Evolutionary conservation across 1,140 invertebrate genomes (phyloP).

Genomic region (Anastatus disparis): DNA sequence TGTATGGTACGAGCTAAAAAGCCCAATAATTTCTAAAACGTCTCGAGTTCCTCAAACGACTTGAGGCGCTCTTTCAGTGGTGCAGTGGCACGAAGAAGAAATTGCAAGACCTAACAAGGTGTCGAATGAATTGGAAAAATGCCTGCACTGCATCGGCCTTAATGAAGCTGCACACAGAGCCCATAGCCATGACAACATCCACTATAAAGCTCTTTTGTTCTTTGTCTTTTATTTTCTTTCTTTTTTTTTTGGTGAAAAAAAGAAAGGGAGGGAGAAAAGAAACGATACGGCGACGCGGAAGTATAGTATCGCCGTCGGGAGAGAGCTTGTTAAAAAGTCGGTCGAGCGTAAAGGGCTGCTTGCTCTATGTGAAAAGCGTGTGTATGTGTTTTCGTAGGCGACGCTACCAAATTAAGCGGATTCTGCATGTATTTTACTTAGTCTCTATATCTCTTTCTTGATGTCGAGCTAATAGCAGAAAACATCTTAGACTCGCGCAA

Average conservation of each 20-base stretch:
- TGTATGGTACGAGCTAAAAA: too few relatives aligned
- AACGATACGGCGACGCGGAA: background rate
- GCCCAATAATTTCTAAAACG: too few relatives aligned
- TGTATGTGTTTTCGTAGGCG: conserved; percentile 32
- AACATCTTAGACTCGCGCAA: conserved; percentile 4
- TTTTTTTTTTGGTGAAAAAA: too few relatives aligned
- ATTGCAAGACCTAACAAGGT: too few relatives aligned
- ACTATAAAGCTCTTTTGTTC: conserved; percentile 15
- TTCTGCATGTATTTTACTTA: conserved; percentile 9
- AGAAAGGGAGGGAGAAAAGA: background rate
- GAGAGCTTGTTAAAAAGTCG: conserved; percentile 27
- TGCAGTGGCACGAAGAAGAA: too few relatives aligned
- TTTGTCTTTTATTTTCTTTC: too few relatives aligned
- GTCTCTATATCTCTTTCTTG: background rate
- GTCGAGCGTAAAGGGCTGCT: conserved; percentile 15
- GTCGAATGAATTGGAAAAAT: background rate
- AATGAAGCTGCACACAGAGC: conserved; percentile 2
- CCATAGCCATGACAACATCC: too few relatives aligned
- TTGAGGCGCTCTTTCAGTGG: too few relatives aligned
- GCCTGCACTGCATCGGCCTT: background rate
- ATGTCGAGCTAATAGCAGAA: conserved; percentile 11
- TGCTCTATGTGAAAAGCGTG: too few relatives aligned
- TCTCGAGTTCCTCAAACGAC: too few relatives aligned
- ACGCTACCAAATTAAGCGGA: conserved; percentile 23
- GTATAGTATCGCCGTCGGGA: background rate